phyloP scores from a whole-genome alignment of 2,113 vertebrate genomes.

The Crotophaga sulcirostris region DNA sequence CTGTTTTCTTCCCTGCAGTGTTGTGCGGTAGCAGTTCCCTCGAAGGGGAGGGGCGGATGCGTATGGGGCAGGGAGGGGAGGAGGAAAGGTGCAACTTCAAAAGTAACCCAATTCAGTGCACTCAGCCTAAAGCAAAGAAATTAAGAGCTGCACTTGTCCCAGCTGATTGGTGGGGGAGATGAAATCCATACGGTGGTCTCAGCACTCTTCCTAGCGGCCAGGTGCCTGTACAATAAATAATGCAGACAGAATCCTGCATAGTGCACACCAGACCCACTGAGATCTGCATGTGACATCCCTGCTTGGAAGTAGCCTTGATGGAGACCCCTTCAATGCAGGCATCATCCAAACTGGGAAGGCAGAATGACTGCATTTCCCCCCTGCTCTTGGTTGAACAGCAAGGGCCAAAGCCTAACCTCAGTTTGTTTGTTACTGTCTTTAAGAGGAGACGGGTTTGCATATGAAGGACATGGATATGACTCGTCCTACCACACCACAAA shows the following conservation, averaged over 20 bases:
- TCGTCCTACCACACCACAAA: not conserved
- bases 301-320: not conserved
- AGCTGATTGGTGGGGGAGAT: not conserved
- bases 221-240: not conserved
- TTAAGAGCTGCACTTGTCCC: not conserved
- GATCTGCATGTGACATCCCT: not conserved
- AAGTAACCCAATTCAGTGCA: not conserved
- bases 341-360: not conserved
- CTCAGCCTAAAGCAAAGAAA: conserved; percentile 10
- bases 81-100: not conserved
- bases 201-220: not conserved
- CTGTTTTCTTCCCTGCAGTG: not conserved
- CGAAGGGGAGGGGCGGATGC: not conserved
- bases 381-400: not conserved
- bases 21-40: not conserved
- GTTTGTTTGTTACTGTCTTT: not conserved
- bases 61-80: not conserved
- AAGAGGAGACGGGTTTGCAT: not conserved
- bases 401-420: not conserved
- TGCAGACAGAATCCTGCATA: not conserved
- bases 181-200: conserved; percentile 16
- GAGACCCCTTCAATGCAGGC: not conserved
- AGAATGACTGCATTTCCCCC: not conserved
- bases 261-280: not conserved
- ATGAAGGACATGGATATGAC: not conserved